Conservation (phyloP, 2,113 vertebrate genomes). For the Oenanthe oenanthe region DNA sequence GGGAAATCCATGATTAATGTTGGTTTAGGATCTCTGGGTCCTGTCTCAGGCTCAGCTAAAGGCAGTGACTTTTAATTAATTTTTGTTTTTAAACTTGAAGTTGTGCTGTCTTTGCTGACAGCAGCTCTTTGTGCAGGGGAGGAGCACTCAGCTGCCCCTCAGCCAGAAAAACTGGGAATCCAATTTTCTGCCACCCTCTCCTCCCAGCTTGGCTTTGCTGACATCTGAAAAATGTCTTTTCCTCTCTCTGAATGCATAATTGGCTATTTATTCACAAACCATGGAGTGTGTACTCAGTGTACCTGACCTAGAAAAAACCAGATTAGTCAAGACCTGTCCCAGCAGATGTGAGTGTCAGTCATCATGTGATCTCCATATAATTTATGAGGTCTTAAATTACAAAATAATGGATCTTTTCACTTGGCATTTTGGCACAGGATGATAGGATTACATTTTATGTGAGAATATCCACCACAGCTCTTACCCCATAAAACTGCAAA, state of each 20-base stretch:
- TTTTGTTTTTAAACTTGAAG: background rate
- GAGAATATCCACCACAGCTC: slow-evolving; percentile 69
- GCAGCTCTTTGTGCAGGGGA: background rate
- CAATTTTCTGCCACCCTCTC: background rate
- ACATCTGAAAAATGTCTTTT: slow-evolving; percentile 41
- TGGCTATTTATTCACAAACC: slow-evolving; percentile 71
- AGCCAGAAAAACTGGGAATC: slow-evolving; percentile 30
- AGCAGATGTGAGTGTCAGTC: slow-evolving; percentile 69
- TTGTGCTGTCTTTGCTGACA: background rate
- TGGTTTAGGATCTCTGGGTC: background rate
- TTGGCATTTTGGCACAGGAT: slow-evolving; percentile 71
- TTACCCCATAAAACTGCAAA: slow-evolving; percentile 77
- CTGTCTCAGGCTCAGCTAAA: background rate
- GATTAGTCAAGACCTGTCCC: slow-evolving; percentile 49
- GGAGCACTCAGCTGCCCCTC: background rate
- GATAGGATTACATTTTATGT: slow-evolving; percentile 70
- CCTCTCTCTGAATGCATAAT: slow-evolving; percentile 71
- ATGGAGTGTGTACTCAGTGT: slow-evolving; percentile 43
- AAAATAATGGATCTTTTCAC: slow-evolving; percentile 82
- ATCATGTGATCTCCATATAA: slow-evolving; percentile 69
- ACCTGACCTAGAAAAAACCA: slow-evolving; percentile 37
- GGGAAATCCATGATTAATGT: background rate
- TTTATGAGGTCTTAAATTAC: slow-evolving; percentile 78
- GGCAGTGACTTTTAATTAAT: background rate
- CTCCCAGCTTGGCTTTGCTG: slow-evolving; percentile 38